A percentile compares a stretch with the other conserved stretches of the same genome.
Evolutionary conservation across 2,888 invertebrate genomes (phyloP).

Genomic region (Zhengitettix transpicula): DNA sequence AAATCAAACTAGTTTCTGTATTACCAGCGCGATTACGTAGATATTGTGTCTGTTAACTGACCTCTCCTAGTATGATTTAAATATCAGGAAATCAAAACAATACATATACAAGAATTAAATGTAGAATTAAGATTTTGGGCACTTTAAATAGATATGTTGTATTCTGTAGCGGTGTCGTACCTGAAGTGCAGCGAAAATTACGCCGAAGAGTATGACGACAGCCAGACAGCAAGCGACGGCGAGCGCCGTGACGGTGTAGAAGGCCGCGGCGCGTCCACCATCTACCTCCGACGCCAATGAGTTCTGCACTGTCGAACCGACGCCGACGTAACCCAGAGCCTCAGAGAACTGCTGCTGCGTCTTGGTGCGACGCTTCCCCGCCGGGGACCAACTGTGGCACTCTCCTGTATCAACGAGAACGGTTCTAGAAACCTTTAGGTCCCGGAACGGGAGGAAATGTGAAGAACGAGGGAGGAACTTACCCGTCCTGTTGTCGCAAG

Average conservation of each 20-base stretch:
- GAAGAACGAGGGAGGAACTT: neutral
- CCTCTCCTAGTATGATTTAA: no score
- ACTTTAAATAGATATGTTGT: no score
- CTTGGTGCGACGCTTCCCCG: neutral
- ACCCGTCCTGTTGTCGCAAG: conserved; percentile 12
- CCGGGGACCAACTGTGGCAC: neutral
- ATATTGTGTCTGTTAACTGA: no score
- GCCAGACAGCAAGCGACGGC: neutral
- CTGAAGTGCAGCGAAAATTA: neutral
- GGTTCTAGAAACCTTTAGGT: neutral
- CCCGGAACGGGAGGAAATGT: neutral
- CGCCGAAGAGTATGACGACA: neutral
- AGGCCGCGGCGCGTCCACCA: neutral
- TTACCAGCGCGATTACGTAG: no score
- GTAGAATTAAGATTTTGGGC: no score
- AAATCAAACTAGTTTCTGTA: no score
- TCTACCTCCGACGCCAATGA: neutral
- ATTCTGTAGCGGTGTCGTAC: neutral
- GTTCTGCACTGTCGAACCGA: neutral
- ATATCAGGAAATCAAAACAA: no score
- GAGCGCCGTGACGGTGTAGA: neutral
- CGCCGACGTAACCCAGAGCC: neutral
- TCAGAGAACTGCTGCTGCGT: neutral
- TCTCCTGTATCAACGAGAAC: neutral
- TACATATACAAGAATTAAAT: no score